Conservation (phyloP, 2,888 invertebrate genomes). For the Drosophila multiciliata region DNA sequence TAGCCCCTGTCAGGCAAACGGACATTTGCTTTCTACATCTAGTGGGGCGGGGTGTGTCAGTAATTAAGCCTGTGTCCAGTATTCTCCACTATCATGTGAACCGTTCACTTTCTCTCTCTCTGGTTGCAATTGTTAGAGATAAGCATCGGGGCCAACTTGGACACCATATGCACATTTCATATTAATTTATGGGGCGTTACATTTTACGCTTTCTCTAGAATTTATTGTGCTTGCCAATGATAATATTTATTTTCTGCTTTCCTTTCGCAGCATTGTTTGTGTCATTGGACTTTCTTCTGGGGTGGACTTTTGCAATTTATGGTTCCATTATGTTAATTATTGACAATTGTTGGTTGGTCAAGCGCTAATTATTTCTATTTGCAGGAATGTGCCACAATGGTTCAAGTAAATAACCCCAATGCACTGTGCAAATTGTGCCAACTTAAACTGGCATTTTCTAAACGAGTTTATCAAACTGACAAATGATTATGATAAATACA, state of each 20-base stretch:
- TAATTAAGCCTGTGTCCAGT: slow-evolving; percentile 48
- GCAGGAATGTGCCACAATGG: slow-evolving; percentile 9
- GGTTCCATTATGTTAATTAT: slow-evolving; percentile 82
- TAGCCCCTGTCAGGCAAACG: slow-evolving; percentile 48
- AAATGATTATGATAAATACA: neutral
- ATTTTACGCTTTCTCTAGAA: slow-evolving; percentile 65
- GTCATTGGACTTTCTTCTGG: slow-evolving; percentile 77
- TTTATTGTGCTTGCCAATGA: slow-evolving; percentile 48
- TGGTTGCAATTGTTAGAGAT: slow-evolving; percentile 55
- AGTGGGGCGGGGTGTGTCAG: slow-evolving; percentile 5
- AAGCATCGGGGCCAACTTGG: slow-evolving; percentile 30
- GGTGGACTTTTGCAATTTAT: slow-evolving; percentile 63
- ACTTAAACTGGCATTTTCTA: neutral
- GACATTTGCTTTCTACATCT: slow-evolving; percentile 58
- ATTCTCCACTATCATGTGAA: slow-evolving; percentile 49
- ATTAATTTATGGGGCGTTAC: slow-evolving; percentile 81
- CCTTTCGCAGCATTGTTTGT: slow-evolving; percentile 43
- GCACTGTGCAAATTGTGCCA: slow-evolving; percentile 29
- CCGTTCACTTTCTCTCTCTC: slow-evolving; percentile 41
- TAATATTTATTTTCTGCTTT: slow-evolving; percentile 46
- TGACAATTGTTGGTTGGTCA: slow-evolving; percentile 70
- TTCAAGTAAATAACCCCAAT: slow-evolving; percentile 38
- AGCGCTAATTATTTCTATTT: slow-evolving; percentile 60
- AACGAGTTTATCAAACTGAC: neutral
- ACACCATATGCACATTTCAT: slow-evolving; percentile 66